Percentiles rank a stretch among this genome's conserved stretches.
Conservation (phyloP, 2,113 vertebrate species). For the Poeciliopsis turrubarensis region DNA sequence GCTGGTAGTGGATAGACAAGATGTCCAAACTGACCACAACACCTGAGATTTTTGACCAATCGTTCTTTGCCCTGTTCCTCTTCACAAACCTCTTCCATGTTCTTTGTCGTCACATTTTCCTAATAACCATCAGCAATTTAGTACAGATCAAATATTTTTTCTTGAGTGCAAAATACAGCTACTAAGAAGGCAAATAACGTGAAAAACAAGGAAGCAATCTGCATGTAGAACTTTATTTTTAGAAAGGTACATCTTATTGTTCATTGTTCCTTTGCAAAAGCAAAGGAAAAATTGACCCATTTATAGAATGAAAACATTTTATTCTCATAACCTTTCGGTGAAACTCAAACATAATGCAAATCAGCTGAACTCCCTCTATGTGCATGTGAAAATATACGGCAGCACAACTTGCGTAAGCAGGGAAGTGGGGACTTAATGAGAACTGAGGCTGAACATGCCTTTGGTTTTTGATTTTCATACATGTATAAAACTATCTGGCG, state of each 20-base stretch:
- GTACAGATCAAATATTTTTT: neutral
- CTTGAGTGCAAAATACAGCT: neutral
- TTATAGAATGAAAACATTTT: neutral
- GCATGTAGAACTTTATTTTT: too few relatives aligned
- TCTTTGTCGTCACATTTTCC: too few relatives aligned
- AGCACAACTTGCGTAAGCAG: neutral
- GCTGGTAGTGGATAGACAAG: neutral
- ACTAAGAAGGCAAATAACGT: neutral
- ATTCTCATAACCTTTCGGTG: conserved; percentile 32
- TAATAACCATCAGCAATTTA: neutral
- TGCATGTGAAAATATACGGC: conserved; percentile 32
- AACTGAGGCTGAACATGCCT: conserved; percentile 13
- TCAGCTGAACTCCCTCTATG: conserved; percentile 2
- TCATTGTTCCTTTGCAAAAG: too few relatives aligned
- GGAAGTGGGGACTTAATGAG: neutral
- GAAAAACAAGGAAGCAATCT: neutral
- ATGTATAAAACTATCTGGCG: neutral
- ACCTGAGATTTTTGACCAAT: too few relatives aligned
- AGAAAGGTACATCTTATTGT: too few relatives aligned
- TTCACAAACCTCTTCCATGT: too few relatives aligned
- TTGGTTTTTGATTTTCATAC: neutral
- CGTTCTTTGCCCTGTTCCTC: too few relatives aligned
- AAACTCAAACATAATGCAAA: conserved; percentile 39
- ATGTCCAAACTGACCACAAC: neutral
- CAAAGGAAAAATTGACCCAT: neutral